Evolutionary conservation across 2,797 vertebrate species (phyloP).

Genomic region (Mormyrus hasselquistii): DNA sequence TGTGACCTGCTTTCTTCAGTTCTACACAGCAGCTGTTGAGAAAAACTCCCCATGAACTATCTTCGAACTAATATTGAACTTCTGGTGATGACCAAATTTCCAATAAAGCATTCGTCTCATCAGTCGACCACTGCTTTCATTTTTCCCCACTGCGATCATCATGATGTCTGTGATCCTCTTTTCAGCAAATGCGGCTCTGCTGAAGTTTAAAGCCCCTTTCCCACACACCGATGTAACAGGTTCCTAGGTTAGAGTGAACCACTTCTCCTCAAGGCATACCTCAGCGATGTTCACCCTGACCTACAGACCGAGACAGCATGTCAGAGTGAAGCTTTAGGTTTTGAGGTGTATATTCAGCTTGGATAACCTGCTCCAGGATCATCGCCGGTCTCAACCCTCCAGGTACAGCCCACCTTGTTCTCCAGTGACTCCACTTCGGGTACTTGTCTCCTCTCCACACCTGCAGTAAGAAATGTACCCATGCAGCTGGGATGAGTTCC

Average conservation of each 20-base stretch:
- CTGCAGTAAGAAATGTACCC: no score
- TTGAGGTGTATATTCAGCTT: no score
- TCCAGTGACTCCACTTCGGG: no score
- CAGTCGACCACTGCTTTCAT: not conserved
- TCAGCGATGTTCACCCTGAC: no score
- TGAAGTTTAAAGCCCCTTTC: not conserved
- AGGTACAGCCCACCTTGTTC: no score
- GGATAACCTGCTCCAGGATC: no score
- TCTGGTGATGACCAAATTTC: not conserved
- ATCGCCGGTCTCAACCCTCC: no score
- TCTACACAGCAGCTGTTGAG: not conserved
- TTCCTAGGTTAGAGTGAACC: not conserved
- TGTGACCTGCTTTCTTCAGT: not conserved
- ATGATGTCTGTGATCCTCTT: not conserved
- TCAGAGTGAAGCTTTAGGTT: no score
- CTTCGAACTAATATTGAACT: not conserved
- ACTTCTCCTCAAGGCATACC: not conserved
- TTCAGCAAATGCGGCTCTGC: not conserved
- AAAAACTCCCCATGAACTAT: not conserved
- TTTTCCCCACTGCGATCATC: not conserved
- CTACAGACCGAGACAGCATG: no score
- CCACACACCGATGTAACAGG: no score
- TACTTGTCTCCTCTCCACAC: no score
- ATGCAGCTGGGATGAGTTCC: no score
- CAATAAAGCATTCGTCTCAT: not conserved